Base-by-base conservation (phyloP, 2,797 vertebrate genomes). In the Phrynocephalus forsythii region DNA sequence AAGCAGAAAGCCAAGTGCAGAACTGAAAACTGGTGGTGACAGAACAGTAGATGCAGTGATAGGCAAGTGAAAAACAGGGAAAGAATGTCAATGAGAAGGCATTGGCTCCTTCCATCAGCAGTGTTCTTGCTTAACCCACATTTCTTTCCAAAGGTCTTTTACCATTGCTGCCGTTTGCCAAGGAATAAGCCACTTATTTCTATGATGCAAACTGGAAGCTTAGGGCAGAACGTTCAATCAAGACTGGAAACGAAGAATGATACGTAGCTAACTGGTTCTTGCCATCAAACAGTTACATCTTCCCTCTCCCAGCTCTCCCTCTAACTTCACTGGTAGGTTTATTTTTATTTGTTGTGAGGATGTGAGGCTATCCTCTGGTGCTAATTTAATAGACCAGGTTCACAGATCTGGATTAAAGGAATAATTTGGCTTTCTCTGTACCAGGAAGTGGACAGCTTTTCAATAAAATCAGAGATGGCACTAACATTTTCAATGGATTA, bases 361-460 rank as follows among this genome's bases (percentile, higher is more conserved):
- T 28, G 13, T 66, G 67, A 75, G 5, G 38, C 0, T 6, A 56
- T 8, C 1, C 82, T 38, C 1, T 15, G 75, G 80, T 48, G 81
- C 90, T 26, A 6, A 81, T n/a, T 33, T 7, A 0, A 7, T 6
- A 8, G 79, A 3, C n/a, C n/a, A 89, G 63, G 50, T 63, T 28
- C 0, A 38, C 22, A 60, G n/a, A 71, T 33, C 26, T 48, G 52
- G n/a, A 8, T 1, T 50, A 22, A 87, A 20, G 18, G 11, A 0
- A 1, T 1, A 0, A 0, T 48, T 1, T 0, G 2, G 52, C 11
- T 0, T n/a, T 0, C 0, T 6, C 22, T 20, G 0, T 1, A 13
- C 77, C 72, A 68, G 1, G 60, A 20, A 50, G 16, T 0, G 0
- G 76, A 30, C n/a, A 80, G 1, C 67, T 11, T 10, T 0, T 79